Base-by-base conservation (phyloP, 2,113 vertebrate species). In the Suricata suricatta region DNA sequence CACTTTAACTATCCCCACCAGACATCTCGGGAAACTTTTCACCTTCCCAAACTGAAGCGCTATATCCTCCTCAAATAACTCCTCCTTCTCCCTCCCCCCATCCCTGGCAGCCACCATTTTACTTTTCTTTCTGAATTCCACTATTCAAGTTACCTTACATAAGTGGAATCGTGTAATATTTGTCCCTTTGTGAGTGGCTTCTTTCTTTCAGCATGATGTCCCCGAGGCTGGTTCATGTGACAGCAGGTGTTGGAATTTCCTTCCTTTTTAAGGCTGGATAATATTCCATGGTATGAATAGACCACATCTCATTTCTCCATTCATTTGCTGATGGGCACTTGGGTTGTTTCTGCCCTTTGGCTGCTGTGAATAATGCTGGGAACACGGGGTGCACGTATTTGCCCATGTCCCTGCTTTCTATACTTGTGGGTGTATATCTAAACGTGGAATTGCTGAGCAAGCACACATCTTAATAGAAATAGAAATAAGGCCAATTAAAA, bases 401-500 rank as follows among this genome's bases (percentile, higher is more conserved):
- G 23, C n/a, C 35, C 31, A 0, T 1, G 31, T 15, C 19, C 47
- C 66, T 63, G 64, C 77, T 27, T 41, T 69, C 79, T 27, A 5
- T 52, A 47, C 33, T 29, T 81, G 15, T 7, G 84, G 16, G 38
- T 89, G 3, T n/a, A 23, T 6, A 50, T 27, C 88, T 92, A 93
- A 76, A 83, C 57, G 27, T 50, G 47, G 44, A 76, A 63, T 25
- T 72, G 89, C 47, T n/a, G 44, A 83, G 44, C 52, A 85, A 96
- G 71, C 38, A 89, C 64, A 52, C 38, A 6, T 92, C 81, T 90
- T 21, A 57, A 90, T 35, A 92, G 71, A 77, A 87, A 88, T 31
- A n/a, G 90, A 94, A 97, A 97, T 2, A 27, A 97, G 92, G 86
- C 52, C 68, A 83, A 5, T 80, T 52, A 80, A 38, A 72, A 47